phyloP scores from a whole-genome alignment of 2,888 invertebrate genomes.

The Abrostola triplasia region DNA sequence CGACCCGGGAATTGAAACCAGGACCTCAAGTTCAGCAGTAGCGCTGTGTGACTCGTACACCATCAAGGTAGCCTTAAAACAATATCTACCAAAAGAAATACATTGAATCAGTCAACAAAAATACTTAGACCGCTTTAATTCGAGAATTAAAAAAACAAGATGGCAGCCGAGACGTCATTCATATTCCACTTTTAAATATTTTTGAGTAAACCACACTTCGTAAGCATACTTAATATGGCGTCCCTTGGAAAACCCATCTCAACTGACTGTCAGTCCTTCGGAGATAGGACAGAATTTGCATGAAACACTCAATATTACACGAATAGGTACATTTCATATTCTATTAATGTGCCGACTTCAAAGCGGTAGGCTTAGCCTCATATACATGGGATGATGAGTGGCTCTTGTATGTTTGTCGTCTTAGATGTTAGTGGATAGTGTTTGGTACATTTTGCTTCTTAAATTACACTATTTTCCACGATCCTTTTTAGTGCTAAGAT shows the following conservation, averaged over 20 bases:
- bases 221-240: conserved; percentile 42
- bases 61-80: too few relatives aligned
- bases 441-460: too few relatives aligned
- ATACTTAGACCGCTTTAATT: too few relatives aligned
- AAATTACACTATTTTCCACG: too few relatives aligned
- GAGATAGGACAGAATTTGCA: conserved; percentile 64
- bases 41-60: too few relatives aligned
- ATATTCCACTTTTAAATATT: conserved; percentile 42
- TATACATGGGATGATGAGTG: conserved; percentile 10
- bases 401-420: conserved; percentile 14
- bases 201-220: conserved; percentile 44
- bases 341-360: conserved; percentile 62
- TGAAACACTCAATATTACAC: conserved; percentile 57
- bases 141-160: conserved; percentile 12
- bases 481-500: too few relatives aligned
- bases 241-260: conserved; percentile 53
- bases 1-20: too few relatives aligned
- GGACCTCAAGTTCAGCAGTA: too few relatives aligned
- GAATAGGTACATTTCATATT: conserved; percentile 63
- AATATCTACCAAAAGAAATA: too few relatives aligned
- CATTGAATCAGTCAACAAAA: too few relatives aligned
- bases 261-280: conserved; percentile 50
- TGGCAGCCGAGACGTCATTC: conserved; percentile 5
- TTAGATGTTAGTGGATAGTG: neutral
- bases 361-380: conserved; percentile 19